Conservation (phyloP, 2,797 vertebrate species). For the Cygnus olor region DNA sequence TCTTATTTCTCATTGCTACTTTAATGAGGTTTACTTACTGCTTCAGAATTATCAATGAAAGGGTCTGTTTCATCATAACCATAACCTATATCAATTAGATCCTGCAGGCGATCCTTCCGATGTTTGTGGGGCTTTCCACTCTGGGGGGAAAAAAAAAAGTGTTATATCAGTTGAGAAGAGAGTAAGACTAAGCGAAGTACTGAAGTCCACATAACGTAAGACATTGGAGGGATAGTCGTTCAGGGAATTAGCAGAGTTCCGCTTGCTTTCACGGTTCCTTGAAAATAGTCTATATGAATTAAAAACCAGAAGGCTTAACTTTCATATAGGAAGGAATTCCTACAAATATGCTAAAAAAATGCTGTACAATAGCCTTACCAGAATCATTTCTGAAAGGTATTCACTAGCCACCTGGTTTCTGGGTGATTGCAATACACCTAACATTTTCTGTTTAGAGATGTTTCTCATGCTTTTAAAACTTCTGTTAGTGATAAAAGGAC, state of each 20-base stretch:
- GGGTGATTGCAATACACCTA: neutral
- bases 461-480: neutral
- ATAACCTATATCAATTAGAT: conserved; percentile 97
- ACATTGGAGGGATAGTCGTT: neutral
- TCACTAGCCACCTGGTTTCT: neutral
- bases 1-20: neutral
- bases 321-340: neutral
- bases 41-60: conserved; percentile 98
- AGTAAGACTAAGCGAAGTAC: fast-evolving
- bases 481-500: neutral
- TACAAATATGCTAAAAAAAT: neutral
- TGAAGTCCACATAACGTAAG: neutral
- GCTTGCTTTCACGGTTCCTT: neutral
- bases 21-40: conserved; percentile 84
- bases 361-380: neutral
- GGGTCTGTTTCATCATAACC: conserved; percentile 97
- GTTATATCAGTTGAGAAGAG: neutral
- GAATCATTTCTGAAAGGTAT: neutral
- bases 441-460: neutral
- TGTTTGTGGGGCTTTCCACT: conserved; percentile 88
- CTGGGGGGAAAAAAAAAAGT: conserved; percentile 75
- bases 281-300: neutral
- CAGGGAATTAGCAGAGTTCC: neutral
- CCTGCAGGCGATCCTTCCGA: conserved; percentile 94
- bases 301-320: neutral